Percentiles rank a stretch among this genome's conserved stretches.
Conservation (phyloP, 92 coral and sea anemone species). For the Paramuricea clavata region DNA sequence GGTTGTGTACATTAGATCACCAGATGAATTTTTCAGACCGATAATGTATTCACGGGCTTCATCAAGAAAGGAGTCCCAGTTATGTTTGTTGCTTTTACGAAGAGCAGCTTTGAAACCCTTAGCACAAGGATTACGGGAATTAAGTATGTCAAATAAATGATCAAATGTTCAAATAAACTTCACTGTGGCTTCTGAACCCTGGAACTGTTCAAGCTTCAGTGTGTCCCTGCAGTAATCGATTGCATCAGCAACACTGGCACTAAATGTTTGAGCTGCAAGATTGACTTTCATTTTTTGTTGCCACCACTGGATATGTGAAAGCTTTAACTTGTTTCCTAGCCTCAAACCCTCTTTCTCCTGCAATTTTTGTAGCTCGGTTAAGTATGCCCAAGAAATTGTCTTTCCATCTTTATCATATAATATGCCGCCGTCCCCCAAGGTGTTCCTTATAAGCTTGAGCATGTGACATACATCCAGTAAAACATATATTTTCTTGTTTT, state of each 20-base stretch:
- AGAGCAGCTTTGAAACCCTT: constrained; percentile 8
- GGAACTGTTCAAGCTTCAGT: constrained; percentile 14
- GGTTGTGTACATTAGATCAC: background rate
- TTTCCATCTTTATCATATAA: constrained; percentile 14
- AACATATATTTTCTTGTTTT: constrained; percentile 26
- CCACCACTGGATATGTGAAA: constrained; percentile 26
- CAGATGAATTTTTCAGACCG: constrained; percentile 1
- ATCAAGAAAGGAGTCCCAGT: background rate
- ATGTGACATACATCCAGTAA: too few species aligned
- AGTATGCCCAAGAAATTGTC: constrained; percentile 8
- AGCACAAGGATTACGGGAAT: constrained; percentile 17
- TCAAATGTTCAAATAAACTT: background rate
- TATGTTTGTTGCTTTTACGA: background rate
- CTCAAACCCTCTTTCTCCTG: constrained; percentile 37
- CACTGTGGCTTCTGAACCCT: constrained; percentile 11
- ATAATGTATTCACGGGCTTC: background rate
- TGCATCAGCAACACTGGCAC: constrained; percentile 36
- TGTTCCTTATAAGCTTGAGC: constrained; percentile 29
- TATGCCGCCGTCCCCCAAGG: background rate
- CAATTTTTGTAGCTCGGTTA: background rate
- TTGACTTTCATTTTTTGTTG: constrained; percentile 42
- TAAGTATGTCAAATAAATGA: background rate
- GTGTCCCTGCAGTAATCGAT: background rate
- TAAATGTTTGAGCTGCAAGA: constrained; percentile 25
- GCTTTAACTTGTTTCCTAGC: constrained; percentile 31